Conservation (phyloP, 2,888 invertebrate species). For the Macrosoma leucophasiata region DNA sequence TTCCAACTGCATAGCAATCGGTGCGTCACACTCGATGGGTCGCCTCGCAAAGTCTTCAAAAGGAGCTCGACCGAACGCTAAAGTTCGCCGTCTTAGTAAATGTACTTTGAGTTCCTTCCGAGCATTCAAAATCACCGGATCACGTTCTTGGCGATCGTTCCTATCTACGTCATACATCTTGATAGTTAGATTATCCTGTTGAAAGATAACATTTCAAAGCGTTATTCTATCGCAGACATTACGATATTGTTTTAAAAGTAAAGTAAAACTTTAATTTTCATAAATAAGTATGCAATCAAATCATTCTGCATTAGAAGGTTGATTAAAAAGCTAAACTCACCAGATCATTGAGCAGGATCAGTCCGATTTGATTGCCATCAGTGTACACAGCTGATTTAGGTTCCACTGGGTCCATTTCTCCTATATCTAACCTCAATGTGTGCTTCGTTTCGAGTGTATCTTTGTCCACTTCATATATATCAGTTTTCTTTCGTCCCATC, state of each 20-base stretch:
- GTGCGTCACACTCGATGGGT: conserved; percentile 58
- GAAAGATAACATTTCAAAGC: too few relatives aligned
- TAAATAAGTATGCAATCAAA: too few relatives aligned
- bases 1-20: conserved; percentile 74
- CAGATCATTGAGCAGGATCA: conserved; percentile 60
- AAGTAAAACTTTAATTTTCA: too few relatives aligned
- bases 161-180: conserved; percentile 53
- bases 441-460: conserved; percentile 53
- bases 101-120: conserved; percentile 54
- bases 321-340: too few relatives aligned
- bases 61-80: conserved; percentile 55
- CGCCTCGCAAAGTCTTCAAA: conserved; percentile 54
- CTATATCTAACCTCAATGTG: conserved; percentile 50
- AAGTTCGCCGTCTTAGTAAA: conserved; percentile 51
- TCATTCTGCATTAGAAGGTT: too few relatives aligned
- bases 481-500: conserved; percentile 68
- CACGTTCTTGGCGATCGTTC: conserved; percentile 33
- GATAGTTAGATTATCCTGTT: conserved; percentile 56
- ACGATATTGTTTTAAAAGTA: too few relatives aligned
- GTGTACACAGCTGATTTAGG: conserved; percentile 59
- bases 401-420: conserved; percentile 42
- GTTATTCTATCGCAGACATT: too few relatives aligned
- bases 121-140: conserved; percentile 36
- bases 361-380: conserved; percentile 67
- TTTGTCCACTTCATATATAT: conserved; percentile 62